These are phyloP conservation scores for Cotesia congregata DNA, from an alignment of 2,888 invertebrate species.

Conservation along the genomic window DNA sequence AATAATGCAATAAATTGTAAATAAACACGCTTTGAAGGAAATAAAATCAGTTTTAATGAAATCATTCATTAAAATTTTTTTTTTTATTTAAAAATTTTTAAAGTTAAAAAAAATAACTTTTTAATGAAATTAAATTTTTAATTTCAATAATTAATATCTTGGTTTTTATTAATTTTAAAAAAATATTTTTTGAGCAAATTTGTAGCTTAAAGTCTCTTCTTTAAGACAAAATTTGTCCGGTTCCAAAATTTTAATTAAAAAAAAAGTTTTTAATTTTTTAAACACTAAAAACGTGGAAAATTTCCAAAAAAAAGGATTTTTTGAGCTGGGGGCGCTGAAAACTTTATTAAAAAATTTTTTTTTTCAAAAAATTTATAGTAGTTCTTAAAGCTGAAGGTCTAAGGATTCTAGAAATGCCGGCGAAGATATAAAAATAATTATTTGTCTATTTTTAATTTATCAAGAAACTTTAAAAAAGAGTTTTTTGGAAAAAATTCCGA, in stretches of 20 bases:
- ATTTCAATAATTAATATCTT: neutral
- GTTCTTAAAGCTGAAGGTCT: too few relatives aligned
- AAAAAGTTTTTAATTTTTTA: neutral
- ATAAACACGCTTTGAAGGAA: too few relatives aligned
- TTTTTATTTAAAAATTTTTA: neutral
- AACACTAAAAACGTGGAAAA: neutral
- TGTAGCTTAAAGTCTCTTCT: neutral
- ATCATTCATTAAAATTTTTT: conserved; percentile 35
- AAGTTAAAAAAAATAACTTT: neutral
- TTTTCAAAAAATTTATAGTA: too few relatives aligned
- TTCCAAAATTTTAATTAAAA: neutral
- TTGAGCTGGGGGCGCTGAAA: too few relatives aligned
- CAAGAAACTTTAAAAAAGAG: too few relatives aligned
- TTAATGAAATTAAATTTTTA: neutral
- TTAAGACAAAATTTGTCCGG: neutral
- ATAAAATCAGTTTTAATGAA: too few relatives aligned
- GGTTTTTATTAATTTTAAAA: neutral
- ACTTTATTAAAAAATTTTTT: neutral
- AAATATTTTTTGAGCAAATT: neutral
- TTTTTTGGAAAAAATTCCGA: too few relatives aligned
- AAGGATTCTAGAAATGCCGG: too few relatives aligned
- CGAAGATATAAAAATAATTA: too few relatives aligned
- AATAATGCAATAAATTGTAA: too few relatives aligned
- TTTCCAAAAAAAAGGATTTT: neutral
- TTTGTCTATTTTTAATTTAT: too few relatives aligned